Evolutionary conservation across 1,140 invertebrate species (phyloP), one percentile per base, ranked within the genome.

Genomic region (Sitodiplosis mosellana): DNA sequence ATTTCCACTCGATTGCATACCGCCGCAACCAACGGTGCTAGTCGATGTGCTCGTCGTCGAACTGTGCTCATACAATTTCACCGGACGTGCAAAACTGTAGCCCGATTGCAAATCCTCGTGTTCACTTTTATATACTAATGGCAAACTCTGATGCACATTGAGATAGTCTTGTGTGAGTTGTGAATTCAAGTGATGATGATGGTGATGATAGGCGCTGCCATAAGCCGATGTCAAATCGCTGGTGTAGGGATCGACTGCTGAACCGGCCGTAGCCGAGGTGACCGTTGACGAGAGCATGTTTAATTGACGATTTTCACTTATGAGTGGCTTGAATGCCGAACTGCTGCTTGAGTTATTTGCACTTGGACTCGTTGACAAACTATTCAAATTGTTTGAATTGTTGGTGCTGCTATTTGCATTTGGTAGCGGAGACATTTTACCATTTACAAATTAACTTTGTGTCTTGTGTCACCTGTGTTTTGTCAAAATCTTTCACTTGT

Each of bases 321-420:
- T 45, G 14, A 45, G 43, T n/a, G 43, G 43, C 17, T 45, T 45
- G 43, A 45, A 45, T 45, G 43, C 43, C 22, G 43, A 45, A 27
- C 27, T 27, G 27, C 27, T 27, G 27, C 27, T 27, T 27, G 27
- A 5, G 10, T 27, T 27, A 27, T 27, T 27, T 27, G 27, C 27
- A 27, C 27, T 27, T 27, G 27, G 27, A 27, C 14, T 27, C n/a
- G 20, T 14, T 45, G 43, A 27, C 12, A n/a, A n/a, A 38, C 17
- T 14, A 38, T 38, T 38, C 12, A 14, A 33, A 45, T 45, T 20
- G 19, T 12, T 45, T 43, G 41, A 43, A 18, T 43, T 43, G 18
- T 43, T 43, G 14, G 2, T 27, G 22, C 17, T 27, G 43, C 17
- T 27, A 33, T 45, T 45, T 11, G 14, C 22, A 33, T 45, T 45